A percentile compares a stretch with the other conserved stretches of the same genome.
Evolutionary conservation across 2,113 vertebrate species (phyloP).

Genomic region (Hemiscyllium ocellatum): DNA sequence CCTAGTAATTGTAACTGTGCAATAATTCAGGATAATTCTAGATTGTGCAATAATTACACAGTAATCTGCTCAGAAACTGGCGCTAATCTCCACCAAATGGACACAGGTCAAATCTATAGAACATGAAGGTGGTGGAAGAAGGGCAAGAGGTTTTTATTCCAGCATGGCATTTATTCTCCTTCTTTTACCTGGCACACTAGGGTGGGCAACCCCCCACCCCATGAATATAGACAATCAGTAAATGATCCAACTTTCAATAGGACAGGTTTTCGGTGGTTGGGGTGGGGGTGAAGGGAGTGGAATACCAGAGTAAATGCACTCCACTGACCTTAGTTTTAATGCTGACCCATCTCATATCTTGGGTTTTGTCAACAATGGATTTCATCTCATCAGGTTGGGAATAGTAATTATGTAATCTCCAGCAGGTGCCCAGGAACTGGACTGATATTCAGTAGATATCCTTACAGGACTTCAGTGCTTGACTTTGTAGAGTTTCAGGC

Average conservation of each 20-base stretch:
- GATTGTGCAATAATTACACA: not conserved
- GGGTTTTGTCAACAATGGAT: too few species aligned
- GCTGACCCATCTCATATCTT: too few species aligned
- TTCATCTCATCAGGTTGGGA: too few species aligned
- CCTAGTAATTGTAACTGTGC: not conserved
- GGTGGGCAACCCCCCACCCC: not conserved
- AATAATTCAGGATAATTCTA: not conserved
- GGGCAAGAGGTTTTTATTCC: not conserved
- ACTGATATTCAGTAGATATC: not conserved
- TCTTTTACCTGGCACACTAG: not conserved
- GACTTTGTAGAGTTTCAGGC: not conserved
- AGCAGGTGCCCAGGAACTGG: too few species aligned
- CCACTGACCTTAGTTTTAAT: too few species aligned
- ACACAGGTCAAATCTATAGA: not conserved
- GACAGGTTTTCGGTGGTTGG: too few species aligned
- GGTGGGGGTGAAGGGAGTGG: too few species aligned
- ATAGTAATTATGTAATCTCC: too few species aligned
- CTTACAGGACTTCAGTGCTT: not conserved
- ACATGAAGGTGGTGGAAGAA: not conserved
- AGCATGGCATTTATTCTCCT: not conserved
- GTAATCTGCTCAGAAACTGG: not conserved
- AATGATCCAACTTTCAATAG: not conserved
- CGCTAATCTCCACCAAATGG: not conserved
- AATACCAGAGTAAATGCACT: too few species aligned
- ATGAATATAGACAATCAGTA: not conserved